phyloP scores from a whole-genome alignment of 1,140 invertebrate genomes.

The Drosophila cardini region DNA sequence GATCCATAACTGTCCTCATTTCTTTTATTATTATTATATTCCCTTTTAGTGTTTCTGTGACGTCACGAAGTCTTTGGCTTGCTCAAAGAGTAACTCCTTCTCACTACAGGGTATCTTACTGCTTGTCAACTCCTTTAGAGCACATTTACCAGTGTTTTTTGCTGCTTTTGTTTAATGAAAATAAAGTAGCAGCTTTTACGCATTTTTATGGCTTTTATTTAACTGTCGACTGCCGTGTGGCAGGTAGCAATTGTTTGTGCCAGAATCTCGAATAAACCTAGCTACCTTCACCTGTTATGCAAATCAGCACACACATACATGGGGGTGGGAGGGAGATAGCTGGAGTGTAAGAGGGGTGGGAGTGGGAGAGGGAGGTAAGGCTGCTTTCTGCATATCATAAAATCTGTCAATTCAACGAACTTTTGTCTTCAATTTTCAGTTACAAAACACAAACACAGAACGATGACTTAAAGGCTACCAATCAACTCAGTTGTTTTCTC shows the following conservation, averaged over 20 bases:
- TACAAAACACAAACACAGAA: conserved; percentile 17
- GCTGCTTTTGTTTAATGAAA: conserved; percentile 61
- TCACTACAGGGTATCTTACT: background rate
- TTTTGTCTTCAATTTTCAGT: conserved; percentile 73
- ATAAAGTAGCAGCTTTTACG: conserved; percentile 81
- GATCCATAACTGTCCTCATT: too few species aligned
- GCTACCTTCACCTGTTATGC: conserved; percentile 60
- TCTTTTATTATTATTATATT: too few species aligned
- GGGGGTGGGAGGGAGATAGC: background rate
- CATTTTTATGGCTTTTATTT: conserved; percentile 77
- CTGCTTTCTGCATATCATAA: conserved; percentile 51
- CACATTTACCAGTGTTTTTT: conserved; percentile 12
- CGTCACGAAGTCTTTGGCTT: too few species aligned
- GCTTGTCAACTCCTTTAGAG: background rate
- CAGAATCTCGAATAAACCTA: background rate
- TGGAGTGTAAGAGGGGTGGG: background rate
- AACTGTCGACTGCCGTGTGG: conserved; percentile 54
- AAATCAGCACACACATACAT: conserved; percentile 55
- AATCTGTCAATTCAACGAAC: conserved; percentile 77
- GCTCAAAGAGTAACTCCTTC: too few species aligned
- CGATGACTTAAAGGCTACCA: conserved; percentile 37
- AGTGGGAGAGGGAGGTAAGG: background rate
- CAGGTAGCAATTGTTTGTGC: conserved; percentile 10
- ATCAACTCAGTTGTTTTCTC: background rate
- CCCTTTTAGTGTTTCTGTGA: too few species aligned